Base-by-base conservation (phyloP, 2,888 invertebrate genomes). In the Melanostoma scalare region DNA sequence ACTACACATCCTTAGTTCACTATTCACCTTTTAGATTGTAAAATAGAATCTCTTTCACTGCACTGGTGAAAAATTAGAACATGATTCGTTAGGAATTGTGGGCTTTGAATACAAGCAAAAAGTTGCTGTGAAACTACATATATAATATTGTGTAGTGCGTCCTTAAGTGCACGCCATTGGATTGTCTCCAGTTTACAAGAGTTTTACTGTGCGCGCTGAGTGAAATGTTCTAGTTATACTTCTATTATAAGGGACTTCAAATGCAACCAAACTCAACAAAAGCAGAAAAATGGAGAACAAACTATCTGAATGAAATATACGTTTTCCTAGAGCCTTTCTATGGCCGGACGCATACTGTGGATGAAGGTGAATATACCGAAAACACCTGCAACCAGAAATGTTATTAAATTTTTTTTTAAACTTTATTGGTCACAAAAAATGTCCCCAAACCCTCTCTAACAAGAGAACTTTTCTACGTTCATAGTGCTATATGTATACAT, bases 51-150 rank as follows among this genome's bases (percentile, higher is more conserved):
- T 58, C 8, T 63, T 65, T 53, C 48, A 38, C 36, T 55, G 10
- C 31, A 38, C 33, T 73, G 40, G 40, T 55, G 74, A 75, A 71
- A 75, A 80, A 80, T 80, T 80, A 80, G 69, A 71, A 65, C 75
- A 79, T 50, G 30, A 55, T 79, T 74, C 53, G 48, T 72, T 38
- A 65, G 50, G 36, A 56, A 65, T 69, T 63, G 61, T 69, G 52
- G 65, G 9, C 50, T 31, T 33, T 20, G 9, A 42, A 42, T 40
- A 55, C 58, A 36, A 30, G 10, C 6, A 0, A 46, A 50, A 38
- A 4, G 6, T 8, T 9, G 9, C 3, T 8, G 9, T 8, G 9
- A 10, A n/a, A 46, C 20, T 20, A 20, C 3, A 50, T 0, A 30
- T 6, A 50, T 63, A n/a, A 6, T 30, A 50, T 33, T 42, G 9